Evolutionary conservation across 2,113 vertebrate genomes (phyloP).

Genomic region (Corythornis vintsioides): DNA sequence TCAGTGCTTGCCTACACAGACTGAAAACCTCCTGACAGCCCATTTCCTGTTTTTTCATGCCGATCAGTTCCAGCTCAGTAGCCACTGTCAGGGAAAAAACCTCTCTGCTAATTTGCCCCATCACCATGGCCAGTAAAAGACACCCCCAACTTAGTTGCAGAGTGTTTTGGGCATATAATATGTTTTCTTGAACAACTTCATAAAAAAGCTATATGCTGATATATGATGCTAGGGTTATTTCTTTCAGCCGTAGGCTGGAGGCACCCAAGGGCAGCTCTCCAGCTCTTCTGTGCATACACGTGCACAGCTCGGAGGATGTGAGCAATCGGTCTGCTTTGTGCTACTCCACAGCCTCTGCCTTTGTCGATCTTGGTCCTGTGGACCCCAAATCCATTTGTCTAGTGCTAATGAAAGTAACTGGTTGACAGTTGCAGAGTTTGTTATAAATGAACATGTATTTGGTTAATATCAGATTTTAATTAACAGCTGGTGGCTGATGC

Average conservation of each 20-base stretch:
- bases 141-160: neutral
- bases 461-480: neutral
- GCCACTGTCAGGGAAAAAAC: neutral
- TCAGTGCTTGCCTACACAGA: neutral
- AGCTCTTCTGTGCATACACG: neutral
- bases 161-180: neutral
- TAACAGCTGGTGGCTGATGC: neutral
- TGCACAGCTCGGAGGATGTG: neutral
- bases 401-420: neutral
- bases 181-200: neutral
- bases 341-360: neutral
- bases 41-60: neutral
- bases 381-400: neutral
- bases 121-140: neutral
- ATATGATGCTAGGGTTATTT: neutral
- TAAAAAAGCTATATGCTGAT: neutral
- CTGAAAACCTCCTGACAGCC: neutral
- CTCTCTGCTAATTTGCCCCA: neutral
- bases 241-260: neutral
- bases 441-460: neutral
- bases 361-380: neutral
- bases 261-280: neutral
- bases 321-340: neutral
- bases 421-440: neutral
- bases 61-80: neutral